A percentile compares a stretch with the other conserved stretches of the same genome.
Evolutionary conservation across 37 sponge, comb jelly and placozoan genomes (phyloP).

Genomic region (Mnemiopsis leidyi): DNA sequence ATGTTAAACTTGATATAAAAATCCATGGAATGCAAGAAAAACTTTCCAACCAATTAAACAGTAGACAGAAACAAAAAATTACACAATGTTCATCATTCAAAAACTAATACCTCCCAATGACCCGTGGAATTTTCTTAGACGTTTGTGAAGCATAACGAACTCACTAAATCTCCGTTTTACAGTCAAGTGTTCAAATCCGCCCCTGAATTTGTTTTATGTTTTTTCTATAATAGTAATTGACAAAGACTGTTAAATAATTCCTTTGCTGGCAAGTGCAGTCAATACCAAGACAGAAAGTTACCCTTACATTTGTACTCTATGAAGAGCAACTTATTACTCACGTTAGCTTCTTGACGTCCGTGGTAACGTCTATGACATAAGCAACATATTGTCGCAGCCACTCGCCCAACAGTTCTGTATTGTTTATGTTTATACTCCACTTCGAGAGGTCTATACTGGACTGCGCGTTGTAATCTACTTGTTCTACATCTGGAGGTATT

Average conservation of each 20-base stretch:
- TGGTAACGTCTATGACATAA: slow-evolving; percentile 32
- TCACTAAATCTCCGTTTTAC: slow-evolving; percentile 8
- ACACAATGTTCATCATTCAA: no score
- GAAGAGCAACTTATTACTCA: no score
- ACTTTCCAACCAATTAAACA: no score
- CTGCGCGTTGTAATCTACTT: not conserved
- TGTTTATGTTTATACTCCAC: not conserved
- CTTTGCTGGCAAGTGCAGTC: no score
- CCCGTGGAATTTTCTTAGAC: slow-evolving; percentile 28
- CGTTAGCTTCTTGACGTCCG: not conserved
- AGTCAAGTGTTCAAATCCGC: not conserved
- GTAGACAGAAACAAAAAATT: no score
- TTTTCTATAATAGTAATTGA: no score
- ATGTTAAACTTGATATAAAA: no score
- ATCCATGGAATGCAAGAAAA: no score
- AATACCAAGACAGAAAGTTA: no score
- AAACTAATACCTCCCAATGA: not conserved
- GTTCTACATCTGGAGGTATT: not conserved
- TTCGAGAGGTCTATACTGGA: not conserved
- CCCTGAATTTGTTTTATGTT: no score
- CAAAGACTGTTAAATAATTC: no score
- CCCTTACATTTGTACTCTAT: no score
- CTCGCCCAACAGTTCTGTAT: slow-evolving; percentile 7
- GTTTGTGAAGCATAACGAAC: slow-evolving; percentile 48
- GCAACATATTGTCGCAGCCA: slow-evolving; percentile 48